These are phyloP conservation scores for Morinoia aosen DNA, from an alignment of 2,888 invertebrate species.

Conservation along the genomic window DNA sequence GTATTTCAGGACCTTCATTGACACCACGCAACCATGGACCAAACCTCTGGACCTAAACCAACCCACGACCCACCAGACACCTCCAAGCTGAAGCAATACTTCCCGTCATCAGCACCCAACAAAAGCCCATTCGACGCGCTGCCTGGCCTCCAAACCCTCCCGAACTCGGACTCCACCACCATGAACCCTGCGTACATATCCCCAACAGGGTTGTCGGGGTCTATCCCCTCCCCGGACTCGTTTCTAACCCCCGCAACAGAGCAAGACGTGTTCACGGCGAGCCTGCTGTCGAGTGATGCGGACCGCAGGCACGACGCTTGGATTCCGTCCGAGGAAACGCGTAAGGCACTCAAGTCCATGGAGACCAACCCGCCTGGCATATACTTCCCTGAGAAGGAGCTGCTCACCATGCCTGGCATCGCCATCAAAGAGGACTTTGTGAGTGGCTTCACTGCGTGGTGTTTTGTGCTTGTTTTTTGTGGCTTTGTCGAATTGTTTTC, in stretches of 20 bases:
- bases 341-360: slow-evolving; percentile 66
- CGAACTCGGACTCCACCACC: slow-evolving; percentile 12
- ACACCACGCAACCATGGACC: neutral
- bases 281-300: slow-evolving; percentile 64
- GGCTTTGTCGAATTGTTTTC: neutral
- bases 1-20: neutral
- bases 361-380: slow-evolving; percentile 80
- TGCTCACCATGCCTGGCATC: slow-evolving; percentile 88
- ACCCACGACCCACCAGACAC: neutral
- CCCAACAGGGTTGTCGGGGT: slow-evolving; percentile 61
- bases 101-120: neutral
- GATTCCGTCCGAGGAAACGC: slow-evolving; percentile 84
- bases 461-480: no score
- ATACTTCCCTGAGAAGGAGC: slow-evolving; percentile 81
- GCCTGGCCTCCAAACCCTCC: slow-evolving; percentile 5
- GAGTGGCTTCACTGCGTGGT: slow-evolving; percentile 69
- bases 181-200: slow-evolving; percentile 59
- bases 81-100: slow-evolving; percentile 39
- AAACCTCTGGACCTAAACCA: neutral
- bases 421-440: slow-evolving; percentile 87
- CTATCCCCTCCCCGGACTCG: slow-evolving; percentile 64
- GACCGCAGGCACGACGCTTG: slow-evolving; percentile 73
- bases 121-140: slow-evolving; percentile 33
- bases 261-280: slow-evolving; percentile 66
- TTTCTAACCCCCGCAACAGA: slow-evolving; percentile 65